Conservation (phyloP, 1,140 invertebrate genomes). For the Augochlora pura region DNA sequence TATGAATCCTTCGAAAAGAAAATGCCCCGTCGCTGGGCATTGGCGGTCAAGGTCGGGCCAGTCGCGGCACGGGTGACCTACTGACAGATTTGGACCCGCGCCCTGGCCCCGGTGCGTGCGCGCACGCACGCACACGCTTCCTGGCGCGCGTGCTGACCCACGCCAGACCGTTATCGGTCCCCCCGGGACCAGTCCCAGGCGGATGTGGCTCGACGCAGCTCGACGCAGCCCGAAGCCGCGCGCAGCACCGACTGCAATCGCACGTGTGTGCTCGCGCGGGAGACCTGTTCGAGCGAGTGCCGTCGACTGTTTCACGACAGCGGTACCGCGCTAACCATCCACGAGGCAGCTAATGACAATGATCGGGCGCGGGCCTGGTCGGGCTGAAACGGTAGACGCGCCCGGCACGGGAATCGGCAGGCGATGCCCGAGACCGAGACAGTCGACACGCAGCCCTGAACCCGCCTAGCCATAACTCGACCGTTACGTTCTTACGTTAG, state of each 20-base stretch:
- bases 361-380: conserved; percentile 33
- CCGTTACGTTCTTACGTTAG: conserved; percentile 74
- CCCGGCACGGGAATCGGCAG: background rate
- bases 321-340: conserved; percentile 10
- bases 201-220: conserved; percentile 9
- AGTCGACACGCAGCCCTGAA: conserved; percentile 65
- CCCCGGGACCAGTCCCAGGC: conserved; percentile 11
- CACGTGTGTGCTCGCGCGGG: background rate
- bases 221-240: too few relatives aligned
- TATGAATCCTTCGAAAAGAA: too few relatives aligned
- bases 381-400: conserved; percentile 5
- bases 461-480: conserved; percentile 68
- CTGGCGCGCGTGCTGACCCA: conserved; percentile 5
- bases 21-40: background rate
- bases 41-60: conserved; percentile 63
- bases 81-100: conserved; percentile 74
- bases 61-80: conserved; percentile 68
- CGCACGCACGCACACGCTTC: conserved; percentile 11
- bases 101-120: conserved; percentile 29
- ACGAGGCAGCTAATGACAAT: conserved; percentile 45
- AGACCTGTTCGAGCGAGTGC: too few relatives aligned
- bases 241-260: too few relatives aligned
- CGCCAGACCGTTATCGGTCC: conserved; percentile 61
- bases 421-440: conserved; percentile 27
- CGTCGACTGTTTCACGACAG: conserved; percentile 6